Evolutionary conservation across 2,888 invertebrate species (phyloP), one percentile per base, ranked within the genome.

Genomic region (Tetranychus truncatus): DNA sequence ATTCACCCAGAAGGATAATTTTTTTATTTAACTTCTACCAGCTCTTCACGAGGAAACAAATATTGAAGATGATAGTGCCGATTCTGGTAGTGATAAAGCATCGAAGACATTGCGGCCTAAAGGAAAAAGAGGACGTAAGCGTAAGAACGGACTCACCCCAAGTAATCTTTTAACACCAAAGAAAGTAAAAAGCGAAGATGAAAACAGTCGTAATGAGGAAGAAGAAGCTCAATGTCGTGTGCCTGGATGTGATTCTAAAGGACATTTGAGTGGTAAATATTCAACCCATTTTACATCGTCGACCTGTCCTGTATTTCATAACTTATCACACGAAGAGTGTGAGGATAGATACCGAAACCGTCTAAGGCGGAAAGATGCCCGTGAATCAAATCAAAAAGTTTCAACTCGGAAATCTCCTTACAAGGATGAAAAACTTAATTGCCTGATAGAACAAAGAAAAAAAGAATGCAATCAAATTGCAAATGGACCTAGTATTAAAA

Each of bases 301-400:
- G 82, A 92, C 92, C 34, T 96, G 96, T 81, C 95, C 95, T 1
- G 82, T 89, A 75, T 96, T 91, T 84, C 95, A 95, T 84, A 93
- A 95, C 83, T 88, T 88, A 79, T 88, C 89, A 9, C 86, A 88
- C 44, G 87, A 87, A 74, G 87, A 88, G 80, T 90, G 91, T 81
- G 84, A 84, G 83, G 86, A 76, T 20, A 34, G 74, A 46, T 76
- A 76, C 55, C 24, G 44, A 18, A 71, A 55, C 67, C 45, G 74
- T 21, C 11, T 72, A 45, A 11, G 73, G 5, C n/a, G 71, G 15
- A 44, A 44, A 66, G 45, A 73, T 75, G 34, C 18, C 9, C n/a
- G 24, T 45, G 20, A 74, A 72, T 20, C 9, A 11, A 20, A 66
- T 11, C 46, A 67, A 45, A 15, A 76, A 77, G 34, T 66, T 74